These are phyloP conservation scores for Halcyon badia DNA, from an alignment of 2,797 vertebrate species.

Conservation along the genomic window DNA sequence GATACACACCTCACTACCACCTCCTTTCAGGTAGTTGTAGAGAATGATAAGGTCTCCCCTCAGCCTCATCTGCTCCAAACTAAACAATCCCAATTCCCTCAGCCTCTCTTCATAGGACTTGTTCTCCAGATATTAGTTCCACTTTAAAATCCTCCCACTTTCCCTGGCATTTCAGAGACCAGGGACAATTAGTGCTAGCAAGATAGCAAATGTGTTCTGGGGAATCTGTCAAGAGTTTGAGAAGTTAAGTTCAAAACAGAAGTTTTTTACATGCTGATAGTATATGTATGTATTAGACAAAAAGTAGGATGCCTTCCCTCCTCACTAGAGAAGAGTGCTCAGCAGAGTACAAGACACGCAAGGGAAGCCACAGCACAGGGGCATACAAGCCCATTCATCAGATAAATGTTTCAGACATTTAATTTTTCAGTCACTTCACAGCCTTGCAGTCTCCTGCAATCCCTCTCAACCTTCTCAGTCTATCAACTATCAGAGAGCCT, in stretches of 20 bases:
- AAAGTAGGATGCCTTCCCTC: not conserved
- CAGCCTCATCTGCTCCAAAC: too few species aligned
- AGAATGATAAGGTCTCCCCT: too few species aligned
- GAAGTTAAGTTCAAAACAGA: not conserved
- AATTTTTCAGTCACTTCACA: not conserved
- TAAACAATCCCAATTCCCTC: too few species aligned
- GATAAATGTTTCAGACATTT: not conserved
- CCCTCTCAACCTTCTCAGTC: not conserved
- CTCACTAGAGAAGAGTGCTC: not conserved
- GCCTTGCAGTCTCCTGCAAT: not conserved
- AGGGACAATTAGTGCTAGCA: not conserved
- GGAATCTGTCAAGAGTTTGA: not conserved
- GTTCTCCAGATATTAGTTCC: not conserved
- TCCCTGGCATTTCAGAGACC: not conserved
- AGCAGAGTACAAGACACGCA: not conserved
- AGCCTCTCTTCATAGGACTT: too few species aligned
- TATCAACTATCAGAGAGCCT: not conserved
- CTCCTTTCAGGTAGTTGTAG: too few species aligned
- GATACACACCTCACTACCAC: too few species aligned
- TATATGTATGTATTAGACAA: too few species aligned
- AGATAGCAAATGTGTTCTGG: accelerated
- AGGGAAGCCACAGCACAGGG: not conserved
- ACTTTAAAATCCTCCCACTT: not conserved
- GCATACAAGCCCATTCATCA: not conserved
- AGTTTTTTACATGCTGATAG: not conserved